Conservation (phyloP, 2,113 vertebrate genomes). For the Oreochromis niloticus region DNA sequence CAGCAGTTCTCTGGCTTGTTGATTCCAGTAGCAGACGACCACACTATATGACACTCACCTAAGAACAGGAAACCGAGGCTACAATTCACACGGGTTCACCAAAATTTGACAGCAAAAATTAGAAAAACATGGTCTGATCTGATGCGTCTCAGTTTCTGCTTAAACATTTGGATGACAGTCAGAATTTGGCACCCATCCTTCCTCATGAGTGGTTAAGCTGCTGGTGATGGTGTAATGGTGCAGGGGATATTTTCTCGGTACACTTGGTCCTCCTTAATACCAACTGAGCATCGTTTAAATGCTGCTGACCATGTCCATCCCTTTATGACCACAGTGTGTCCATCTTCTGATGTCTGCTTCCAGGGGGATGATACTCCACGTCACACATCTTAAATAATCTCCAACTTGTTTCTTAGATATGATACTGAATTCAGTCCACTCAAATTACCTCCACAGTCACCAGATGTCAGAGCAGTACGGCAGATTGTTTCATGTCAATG, state of each 20-base stretch:
- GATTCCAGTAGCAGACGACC: not conserved
- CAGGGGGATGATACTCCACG: not conserved
- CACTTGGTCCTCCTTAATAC: not conserved
- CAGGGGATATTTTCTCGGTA: not conserved
- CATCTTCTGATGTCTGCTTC: not conserved
- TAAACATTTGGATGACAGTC: not conserved
- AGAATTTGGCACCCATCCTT: not conserved
- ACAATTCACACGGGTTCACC: not conserved
- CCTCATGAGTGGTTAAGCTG: not conserved
- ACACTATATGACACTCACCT: not conserved
- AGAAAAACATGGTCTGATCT: fast-evolving
- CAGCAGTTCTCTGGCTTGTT: not conserved
- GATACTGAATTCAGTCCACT: fast-evolving
- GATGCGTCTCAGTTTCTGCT: fast-evolving
- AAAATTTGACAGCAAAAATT: not conserved
- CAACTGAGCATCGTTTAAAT: not conserved
- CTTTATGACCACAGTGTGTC: not conserved
- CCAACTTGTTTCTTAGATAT: not conserved
- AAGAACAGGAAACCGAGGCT: not conserved
- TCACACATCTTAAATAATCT: not conserved
- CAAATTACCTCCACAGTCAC: not conserved
- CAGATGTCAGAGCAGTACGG: not conserved
- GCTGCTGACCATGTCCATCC: not conserved
- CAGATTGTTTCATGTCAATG: not conserved
- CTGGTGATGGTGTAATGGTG: not conserved